These are phyloP conservation scores for Bujurquina vittata DNA, from an alignment of 2,113 vertebrate species.

Conservation along the genomic window DNA sequence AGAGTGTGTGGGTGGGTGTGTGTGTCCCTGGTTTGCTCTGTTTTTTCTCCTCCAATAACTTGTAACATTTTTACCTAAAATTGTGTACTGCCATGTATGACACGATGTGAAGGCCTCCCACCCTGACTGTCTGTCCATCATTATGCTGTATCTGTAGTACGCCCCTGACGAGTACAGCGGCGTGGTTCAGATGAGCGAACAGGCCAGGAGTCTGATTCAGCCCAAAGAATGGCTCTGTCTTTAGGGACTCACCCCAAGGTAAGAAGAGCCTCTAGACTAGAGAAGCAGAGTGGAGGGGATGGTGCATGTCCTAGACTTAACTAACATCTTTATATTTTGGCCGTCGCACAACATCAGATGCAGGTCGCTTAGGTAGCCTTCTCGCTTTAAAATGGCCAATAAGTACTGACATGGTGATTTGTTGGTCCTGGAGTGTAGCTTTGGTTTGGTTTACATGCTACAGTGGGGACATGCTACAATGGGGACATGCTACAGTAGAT, in stretches of 20 bases:
- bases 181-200: slow-evolving; percentile 93
- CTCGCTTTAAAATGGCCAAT: background rate
- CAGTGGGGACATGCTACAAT: no score
- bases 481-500: background rate
- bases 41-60: slow-evolving; percentile 1
- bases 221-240: slow-evolving; percentile 99
- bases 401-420: background rate
- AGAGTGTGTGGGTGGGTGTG: fast-evolving
- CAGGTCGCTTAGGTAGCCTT: no score
- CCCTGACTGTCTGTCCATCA: slow-evolving; percentile 70
- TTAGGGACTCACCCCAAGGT: slow-evolving; percentile 84
- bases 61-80: background rate
- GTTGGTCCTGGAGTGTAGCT: background rate
- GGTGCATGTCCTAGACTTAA: slow-evolving; percentile 25
- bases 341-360: background rate
- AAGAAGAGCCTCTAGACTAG: slow-evolving; percentile 72
- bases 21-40: background rate
- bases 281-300: slow-evolving; percentile 35
- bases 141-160: slow-evolving; percentile 89
- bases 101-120: background rate
- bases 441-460: background rate
- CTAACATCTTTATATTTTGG: background rate
- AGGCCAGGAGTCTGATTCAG: slow-evolving; percentile 94
- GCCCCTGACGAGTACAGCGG: slow-evolving; percentile 93
- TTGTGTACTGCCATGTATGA: slow-evolving; percentile 38